phyloP scores from a whole-genome alignment of 30 jellyfish, hydroid and myxozoan genomes.

The Pseudorhiza aurosa region DNA sequence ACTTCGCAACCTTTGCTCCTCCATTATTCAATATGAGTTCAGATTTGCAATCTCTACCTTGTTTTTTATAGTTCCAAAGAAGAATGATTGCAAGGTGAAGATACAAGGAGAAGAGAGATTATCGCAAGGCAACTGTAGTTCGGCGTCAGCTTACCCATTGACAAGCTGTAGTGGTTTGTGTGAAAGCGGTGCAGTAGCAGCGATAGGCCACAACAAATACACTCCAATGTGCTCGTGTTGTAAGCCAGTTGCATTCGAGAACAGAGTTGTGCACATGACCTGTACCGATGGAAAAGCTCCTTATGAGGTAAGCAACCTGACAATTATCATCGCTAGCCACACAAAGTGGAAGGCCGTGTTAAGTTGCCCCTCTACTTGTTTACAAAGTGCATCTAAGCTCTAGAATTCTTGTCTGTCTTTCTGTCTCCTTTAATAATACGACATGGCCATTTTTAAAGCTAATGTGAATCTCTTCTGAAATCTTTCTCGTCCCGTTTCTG shows the following conservation, averaged over 20 bases:
- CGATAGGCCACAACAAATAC: slow-evolving; percentile 55
- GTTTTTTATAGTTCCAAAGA: slow-evolving; percentile 49
- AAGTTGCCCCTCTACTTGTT: too few relatives aligned
- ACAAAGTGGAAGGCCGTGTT: too few relatives aligned
- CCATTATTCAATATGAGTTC: not conserved
- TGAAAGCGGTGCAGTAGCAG: slow-evolving; percentile 62
- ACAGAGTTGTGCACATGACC: slow-evolving; percentile 48
- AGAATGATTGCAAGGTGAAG: slow-evolving; percentile 74
- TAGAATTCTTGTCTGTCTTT: too few relatives aligned
- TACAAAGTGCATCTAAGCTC: too few relatives aligned
- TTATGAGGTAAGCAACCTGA: slow-evolving; percentile 51
- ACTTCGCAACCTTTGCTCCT: too few relatives aligned
- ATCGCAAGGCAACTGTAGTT: slow-evolving; percentile 68
- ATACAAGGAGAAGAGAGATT: slow-evolving; percentile 30
- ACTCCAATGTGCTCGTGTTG: slow-evolving; percentile 85
- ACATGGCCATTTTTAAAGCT: too few relatives aligned
- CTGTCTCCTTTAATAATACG: too few relatives aligned
- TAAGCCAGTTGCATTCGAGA: slow-evolving; percentile 56
- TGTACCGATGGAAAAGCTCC: slow-evolving; percentile 72
- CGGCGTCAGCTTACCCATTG: slow-evolving; percentile 51
- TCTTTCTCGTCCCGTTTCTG: too few relatives aligned
- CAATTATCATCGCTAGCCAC: too few relatives aligned
- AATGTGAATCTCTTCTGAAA: too few relatives aligned
- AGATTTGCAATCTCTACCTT: not conserved
- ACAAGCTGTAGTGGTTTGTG: slow-evolving; percentile 93